Conservation (phyloP, 2,113 vertebrate genomes). For the Rhipidura dahli region DNA sequence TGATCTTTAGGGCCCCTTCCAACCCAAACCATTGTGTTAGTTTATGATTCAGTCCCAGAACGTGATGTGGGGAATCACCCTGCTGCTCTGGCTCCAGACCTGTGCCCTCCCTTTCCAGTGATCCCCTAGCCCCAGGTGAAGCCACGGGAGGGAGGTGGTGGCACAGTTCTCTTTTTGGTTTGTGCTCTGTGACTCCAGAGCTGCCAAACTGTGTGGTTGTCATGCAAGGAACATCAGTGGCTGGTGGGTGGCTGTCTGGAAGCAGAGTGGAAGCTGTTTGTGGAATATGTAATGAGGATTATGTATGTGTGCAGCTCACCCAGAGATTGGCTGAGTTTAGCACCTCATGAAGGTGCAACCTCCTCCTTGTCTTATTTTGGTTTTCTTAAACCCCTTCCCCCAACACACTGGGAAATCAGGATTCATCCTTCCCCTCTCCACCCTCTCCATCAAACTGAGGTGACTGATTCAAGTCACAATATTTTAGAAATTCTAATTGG, state of each 20-base stretch:
- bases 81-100: neutral
- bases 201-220: neutral
- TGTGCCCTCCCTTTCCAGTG: neutral
- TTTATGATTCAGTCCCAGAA: neutral
- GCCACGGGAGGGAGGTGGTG: neutral
- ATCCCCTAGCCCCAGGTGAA: neutral
- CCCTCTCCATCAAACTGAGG: neutral
- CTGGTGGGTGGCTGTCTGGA: constrained; percentile 7
- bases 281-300: neutral
- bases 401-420: neutral
- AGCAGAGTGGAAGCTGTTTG: neutral
- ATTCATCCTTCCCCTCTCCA: neutral
- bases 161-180: neutral
- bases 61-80: neutral
- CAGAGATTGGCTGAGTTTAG: neutral
- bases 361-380: neutral
- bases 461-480: neutral
- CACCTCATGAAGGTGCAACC: neutral
- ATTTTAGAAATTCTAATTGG: neutral
- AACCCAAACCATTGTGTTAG: neutral
- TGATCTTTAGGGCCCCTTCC: neutral
- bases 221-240: neutral
- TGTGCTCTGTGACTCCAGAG: neutral
- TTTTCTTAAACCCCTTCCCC: neutral
- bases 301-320: neutral